Percentiles rank a stretch among this genome's conserved stretches.
Conservation (phyloP, 2,888 invertebrate genomes). For the Eretmocerus hayati region DNA sequence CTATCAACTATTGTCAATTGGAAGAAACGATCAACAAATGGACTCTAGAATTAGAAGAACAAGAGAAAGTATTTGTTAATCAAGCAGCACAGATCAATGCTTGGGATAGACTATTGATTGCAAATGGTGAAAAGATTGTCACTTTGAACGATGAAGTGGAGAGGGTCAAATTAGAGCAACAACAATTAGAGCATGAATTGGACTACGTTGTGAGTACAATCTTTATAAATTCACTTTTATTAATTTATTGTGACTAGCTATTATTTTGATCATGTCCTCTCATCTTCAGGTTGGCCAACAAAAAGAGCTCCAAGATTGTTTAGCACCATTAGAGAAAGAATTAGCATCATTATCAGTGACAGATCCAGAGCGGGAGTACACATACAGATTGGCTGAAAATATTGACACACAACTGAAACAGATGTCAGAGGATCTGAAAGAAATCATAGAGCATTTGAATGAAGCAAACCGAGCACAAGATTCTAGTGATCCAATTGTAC, state of each 20-base stretch:
- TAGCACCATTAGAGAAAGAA: constrained; percentile 80
- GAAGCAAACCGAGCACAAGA: constrained; percentile 79
- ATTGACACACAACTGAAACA: constrained; percentile 86
- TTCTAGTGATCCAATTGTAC: constrained; percentile 80
- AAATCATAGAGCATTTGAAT: constrained; percentile 90
- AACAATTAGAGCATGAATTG: constrained; percentile 83
- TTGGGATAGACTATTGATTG: constrained; percentile 86
- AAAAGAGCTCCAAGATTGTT: constrained; percentile 80
- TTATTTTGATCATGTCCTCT: neutral
- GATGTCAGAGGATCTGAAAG: constrained; percentile 92
- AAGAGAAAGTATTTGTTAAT: constrained; percentile 85
- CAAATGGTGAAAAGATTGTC: constrained; percentile 89
- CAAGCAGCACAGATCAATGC: constrained; percentile 94
- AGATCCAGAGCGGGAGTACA: constrained; percentile 85
- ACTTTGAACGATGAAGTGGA: constrained; percentile 81
- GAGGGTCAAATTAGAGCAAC: constrained; percentile 80
- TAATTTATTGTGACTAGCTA: too few species aligned
- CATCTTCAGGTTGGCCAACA: constrained; percentile 68
- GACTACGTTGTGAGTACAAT: constrained; percentile 65
- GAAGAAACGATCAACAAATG: constrained; percentile 93
- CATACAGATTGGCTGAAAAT: constrained; percentile 83
- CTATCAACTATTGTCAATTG: constrained; percentile 74
- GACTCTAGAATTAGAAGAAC: constrained; percentile 86
- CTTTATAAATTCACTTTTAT: constrained; percentile 1
- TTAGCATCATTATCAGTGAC: constrained; percentile 61